Conservation (phyloP, 2,113 vertebrate species). For the Tachysurus fulvidraco region DNA sequence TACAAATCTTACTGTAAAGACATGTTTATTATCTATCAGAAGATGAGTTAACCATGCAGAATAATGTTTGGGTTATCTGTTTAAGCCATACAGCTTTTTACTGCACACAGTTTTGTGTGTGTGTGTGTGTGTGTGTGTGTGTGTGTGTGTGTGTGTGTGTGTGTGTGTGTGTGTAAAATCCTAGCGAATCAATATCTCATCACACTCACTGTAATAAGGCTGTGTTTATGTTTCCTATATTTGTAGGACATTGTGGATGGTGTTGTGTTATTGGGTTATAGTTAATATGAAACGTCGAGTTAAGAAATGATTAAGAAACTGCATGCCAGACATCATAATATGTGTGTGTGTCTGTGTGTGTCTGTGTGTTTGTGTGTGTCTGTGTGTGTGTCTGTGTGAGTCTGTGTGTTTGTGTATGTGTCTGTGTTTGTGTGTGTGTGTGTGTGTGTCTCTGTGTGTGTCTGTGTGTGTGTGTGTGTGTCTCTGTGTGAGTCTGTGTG, state of each 20-base stretch:
- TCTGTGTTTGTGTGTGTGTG: too few species aligned
- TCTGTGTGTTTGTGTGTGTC: conserved; percentile 53
- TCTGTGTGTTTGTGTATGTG: too few species aligned
- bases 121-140: background rate
- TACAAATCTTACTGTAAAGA: background rate
- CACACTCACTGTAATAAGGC: background rate
- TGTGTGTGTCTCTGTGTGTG: too few species aligned
- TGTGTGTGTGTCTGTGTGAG: conserved; percentile 43
- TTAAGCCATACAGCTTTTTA: too few species aligned
- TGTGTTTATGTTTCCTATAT: too few species aligned
- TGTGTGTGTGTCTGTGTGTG: conserved; percentile 23
- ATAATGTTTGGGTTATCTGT: too few species aligned
- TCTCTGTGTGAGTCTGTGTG: too few species aligned
- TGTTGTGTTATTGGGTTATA: background rate
- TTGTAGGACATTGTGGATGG: too few species aligned
- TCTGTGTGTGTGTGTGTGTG: too few species aligned
- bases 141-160: background rate
- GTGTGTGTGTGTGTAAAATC: background rate
- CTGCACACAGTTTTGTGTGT: background rate
- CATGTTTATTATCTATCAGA: background rate
- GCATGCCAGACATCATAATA: background rate
- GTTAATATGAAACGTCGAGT: background rate
- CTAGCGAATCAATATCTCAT: background rate
- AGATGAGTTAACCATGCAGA: too few species aligned
- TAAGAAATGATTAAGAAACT: conserved; percentile 32